phyloP scores from a whole-genome alignment of 2,797 vertebrate species.

The Aldrovandia affinis region DNA sequence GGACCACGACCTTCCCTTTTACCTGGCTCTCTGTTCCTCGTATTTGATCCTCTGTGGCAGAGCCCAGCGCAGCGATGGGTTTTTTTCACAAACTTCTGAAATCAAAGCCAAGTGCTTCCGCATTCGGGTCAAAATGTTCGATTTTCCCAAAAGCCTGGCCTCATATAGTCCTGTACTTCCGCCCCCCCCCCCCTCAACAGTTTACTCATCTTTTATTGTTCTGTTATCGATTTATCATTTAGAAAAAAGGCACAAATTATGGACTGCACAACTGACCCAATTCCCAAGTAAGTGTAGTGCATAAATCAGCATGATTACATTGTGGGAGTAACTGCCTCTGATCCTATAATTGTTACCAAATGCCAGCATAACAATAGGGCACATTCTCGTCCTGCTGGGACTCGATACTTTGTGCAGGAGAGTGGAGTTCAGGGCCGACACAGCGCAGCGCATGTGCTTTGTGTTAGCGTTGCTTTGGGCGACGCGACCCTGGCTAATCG shows the following conservation, averaged over 20 bases:
- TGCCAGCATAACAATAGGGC: conserved; percentile 40
- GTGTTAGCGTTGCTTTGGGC: background rate
- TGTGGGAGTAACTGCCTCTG: conserved; percentile 34
- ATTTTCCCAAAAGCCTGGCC: background rate
- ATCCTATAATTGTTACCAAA: conserved; percentile 37
- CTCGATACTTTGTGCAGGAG: background rate
- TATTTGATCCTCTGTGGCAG: background rate
- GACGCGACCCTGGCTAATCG: background rate
- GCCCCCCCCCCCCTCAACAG: no score
- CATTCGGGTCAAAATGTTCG: background rate
- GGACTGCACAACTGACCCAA: conserved; percentile 32
- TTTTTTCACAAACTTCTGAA: background rate
- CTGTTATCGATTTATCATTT: conserved; percentile 4
- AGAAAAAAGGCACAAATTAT: conserved; percentile 5
- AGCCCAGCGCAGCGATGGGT: background rate
- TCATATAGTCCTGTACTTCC: background rate
- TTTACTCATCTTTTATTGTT: background rate
- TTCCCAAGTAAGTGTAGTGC: conserved; percentile 29
- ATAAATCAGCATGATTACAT: conserved; percentile 36
- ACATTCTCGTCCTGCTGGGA: conserved; percentile 33
- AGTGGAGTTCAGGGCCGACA: conserved; percentile 16
- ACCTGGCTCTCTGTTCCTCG: background rate
- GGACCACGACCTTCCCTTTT: conserved; percentile 32
- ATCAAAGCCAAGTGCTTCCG: conserved; percentile 1
- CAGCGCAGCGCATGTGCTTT: background rate